Evolutionary conservation across 2,113 vertebrate genomes (phyloP), one percentile per base, ranked within the genome.

Genomic region (Takifugu flavidus): DNA sequence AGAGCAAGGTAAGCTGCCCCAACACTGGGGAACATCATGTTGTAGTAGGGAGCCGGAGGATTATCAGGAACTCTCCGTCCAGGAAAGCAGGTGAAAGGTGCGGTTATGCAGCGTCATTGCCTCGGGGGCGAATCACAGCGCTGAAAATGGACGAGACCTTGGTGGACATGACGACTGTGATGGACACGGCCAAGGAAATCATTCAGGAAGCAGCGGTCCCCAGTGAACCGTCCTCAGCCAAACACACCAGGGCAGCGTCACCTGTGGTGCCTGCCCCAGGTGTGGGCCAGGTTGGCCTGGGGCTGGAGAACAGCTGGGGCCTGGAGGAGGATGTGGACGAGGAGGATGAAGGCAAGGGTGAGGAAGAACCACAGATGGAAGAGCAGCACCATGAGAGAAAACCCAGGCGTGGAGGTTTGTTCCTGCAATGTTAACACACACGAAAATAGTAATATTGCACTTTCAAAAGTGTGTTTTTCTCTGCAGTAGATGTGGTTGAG

Each of bases 71-170:
- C 2, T 42, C 27, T 49, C 4, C 25, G 0, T 61, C 3, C 77
- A 99, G 97, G 89, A 99, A 99, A 67, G 93, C 95, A 55, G 95
- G 96, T 0, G 91, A 92, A 0, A 94, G 92, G 75, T 98, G 92
- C 1, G 97, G 97, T 65, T 98, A 97, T 15, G 96, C 95, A 0
- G 97, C 98, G 68, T 98, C 95, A 0, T 83, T 98, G 79, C 90
- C 90, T 3, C 90, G 91, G 60, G 91, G 95, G 12, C 91, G 91
- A 78, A 97, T 99, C 86, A 98, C 95, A 6, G 85, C 93, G 4
- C 90, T 96, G 87, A 98, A 92, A 84, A 91, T 85, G 78, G 92
- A 93, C 0, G 90, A 92, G 39, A 86, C 92, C 4, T 62, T 88
- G 2, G 82, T 98, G 3, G 93, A 97, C 64, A 94, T 91, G 55